Evolutionary conservation across 2,113 vertebrate genomes (phyloP).

Genomic region (Myrmophylax atrothorax): DNA sequence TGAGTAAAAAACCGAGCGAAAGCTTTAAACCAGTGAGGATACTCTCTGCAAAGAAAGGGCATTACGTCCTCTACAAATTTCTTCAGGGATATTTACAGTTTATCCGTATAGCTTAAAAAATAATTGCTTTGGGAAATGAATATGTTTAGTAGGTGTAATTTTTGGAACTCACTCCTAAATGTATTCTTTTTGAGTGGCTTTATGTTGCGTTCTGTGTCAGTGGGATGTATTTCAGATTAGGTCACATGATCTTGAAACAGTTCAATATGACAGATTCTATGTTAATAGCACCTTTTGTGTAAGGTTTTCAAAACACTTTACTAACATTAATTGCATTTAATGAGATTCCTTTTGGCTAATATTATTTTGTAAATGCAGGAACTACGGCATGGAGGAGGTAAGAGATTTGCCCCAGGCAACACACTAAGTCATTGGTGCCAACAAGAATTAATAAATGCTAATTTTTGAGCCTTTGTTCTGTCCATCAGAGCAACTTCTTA

Average conservation of each 20-base stretch:
- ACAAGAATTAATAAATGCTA: neutral
- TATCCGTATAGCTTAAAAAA: neutral
- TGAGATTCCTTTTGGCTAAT: neutral
- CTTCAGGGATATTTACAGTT: neutral
- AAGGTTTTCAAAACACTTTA: neutral
- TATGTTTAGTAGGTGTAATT: neutral
- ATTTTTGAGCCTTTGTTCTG: neutral
- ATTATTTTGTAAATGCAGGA: neutral
- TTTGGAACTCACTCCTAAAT: neutral
- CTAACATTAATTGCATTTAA: neutral
- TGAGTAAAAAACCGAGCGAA: fast-evolving
- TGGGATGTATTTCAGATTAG: neutral
- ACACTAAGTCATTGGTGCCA: neutral
- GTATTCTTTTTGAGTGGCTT: neutral
- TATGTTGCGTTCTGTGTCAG: neutral
- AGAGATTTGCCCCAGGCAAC: neutral
- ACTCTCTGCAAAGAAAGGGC: neutral
- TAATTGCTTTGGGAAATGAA: neutral
- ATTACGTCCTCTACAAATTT: neutral
- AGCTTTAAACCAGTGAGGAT: neutral
- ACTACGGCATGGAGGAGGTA: neutral
- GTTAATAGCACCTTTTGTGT: neutral
- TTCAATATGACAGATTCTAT: neutral
- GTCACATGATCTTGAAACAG: neutral
- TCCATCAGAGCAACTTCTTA: neutral